Percentiles rank a stretch among this genome's conserved stretches.
Conservation (phyloP, 2,113 vertebrate genomes). For the Pundamilia nyererei region DNA sequence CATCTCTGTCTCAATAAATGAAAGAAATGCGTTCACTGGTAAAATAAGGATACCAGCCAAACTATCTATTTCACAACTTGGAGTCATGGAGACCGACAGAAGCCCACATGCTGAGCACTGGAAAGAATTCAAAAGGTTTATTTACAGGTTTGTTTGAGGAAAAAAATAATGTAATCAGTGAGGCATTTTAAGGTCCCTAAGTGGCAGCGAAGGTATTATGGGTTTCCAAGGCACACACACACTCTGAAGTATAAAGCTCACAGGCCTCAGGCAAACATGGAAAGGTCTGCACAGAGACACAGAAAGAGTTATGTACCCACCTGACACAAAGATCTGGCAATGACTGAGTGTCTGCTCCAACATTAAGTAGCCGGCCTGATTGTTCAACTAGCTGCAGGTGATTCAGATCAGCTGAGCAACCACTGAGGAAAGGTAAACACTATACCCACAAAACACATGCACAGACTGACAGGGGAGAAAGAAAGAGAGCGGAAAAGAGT, state of each 20-base stretch:
- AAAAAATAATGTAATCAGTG: not conserved
- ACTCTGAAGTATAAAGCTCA: not conserved
- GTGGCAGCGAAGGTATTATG: not conserved
- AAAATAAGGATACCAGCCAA: not conserved
- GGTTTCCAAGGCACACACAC: not conserved
- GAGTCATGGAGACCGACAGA: not conserved
- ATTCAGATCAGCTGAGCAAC: not conserved
- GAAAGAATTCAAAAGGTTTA: not conserved
- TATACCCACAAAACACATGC: not conserved
- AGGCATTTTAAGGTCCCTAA: not conserved
- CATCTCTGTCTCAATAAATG: not conserved
- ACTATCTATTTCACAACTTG: not conserved
- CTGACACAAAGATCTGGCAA: not conserved
- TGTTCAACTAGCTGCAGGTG: not conserved
- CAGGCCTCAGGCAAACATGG: not conserved
- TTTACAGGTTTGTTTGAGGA: not conserved
- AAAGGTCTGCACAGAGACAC: not conserved
- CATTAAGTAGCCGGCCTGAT: not conserved
- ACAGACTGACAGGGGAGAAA: not conserved
- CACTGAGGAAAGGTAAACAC: not conserved
- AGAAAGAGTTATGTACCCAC: not conserved
- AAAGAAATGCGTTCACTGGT: not conserved
- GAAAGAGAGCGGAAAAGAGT: not conserved
- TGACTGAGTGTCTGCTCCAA: not conserved
- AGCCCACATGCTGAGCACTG: not conserved